Base-by-base conservation (phyloP, 2,797 vertebrate species). In the Scomberomorus guttatus region DNA sequence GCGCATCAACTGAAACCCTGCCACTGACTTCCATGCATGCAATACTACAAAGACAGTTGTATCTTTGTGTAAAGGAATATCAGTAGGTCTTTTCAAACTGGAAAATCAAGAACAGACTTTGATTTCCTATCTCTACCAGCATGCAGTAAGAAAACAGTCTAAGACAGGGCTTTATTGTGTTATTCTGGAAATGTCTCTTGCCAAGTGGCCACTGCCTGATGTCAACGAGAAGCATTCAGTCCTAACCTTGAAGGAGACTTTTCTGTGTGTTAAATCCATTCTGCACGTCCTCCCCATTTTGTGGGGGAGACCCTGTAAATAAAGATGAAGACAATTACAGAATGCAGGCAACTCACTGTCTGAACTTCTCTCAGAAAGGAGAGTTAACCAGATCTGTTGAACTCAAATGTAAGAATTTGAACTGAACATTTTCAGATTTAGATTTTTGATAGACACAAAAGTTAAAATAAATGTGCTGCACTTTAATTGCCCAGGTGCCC, bases 171-270 rank as follows among this genome's bases (percentile, higher is more conserved):
- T 65, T 55, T 75, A 71, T 39, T 77, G 44, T 88, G 27, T 77
- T 70, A 82, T 56, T 81, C 67, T 80, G 83, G 58, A 83, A 88
- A 80, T 48, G 75, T 85, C 83, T 87, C 71, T 62, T 70, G 75
- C 65, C 37, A 66, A 85, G 80, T 63, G 75, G 81, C 72, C 51
- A 46, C 77, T 67, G 75, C 67, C 83, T 63, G n/a, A 79, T 81
- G 72, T 70, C 82, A 87, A 79, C 88, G 65, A 87, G 81, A 84
- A 76, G 69, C 67, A 72, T 71, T 82, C 46, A 25, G 65, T 87
- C 89, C 92, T 95, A 94, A 94, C 95, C 95, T 94, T 95, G 94
- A 66, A 95, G 92, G 82, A 95, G 94, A 85, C 78, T 94, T 87
- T 94, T 96, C 89, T 94, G 93, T 85, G 92, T 78, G 72, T 83